Evolutionary conservation across 2,113 vertebrate genomes (phyloP).

Genomic region (Hemibates koningsi): DNA sequence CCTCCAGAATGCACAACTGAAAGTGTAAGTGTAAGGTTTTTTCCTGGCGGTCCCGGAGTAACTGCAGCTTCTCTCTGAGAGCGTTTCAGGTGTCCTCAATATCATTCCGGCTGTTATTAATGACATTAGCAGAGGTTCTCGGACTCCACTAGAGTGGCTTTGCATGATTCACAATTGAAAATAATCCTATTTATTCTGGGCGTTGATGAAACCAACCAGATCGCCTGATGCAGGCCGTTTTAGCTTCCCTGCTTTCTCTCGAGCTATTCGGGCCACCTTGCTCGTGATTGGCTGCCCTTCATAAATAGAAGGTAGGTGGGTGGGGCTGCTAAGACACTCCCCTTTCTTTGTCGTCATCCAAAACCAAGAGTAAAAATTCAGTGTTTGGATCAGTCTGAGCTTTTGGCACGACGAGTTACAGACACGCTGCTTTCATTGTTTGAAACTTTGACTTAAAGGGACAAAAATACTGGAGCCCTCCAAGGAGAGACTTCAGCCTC

Average conservation of each 20-base stretch:
- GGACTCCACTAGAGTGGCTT: fast-evolving
- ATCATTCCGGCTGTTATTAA: neutral
- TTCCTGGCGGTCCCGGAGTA: neutral
- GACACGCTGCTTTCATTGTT: neutral
- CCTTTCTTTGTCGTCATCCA: neutral
- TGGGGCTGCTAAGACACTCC: neutral
- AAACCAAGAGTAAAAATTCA: fast-evolving
- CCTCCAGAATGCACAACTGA: neutral
- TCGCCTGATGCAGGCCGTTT: neutral
- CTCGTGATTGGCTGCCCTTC: fast-evolving
- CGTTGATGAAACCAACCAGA: neutral
- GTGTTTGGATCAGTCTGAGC: neutral
- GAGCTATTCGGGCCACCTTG: fast-evolving
- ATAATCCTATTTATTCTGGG: neutral
- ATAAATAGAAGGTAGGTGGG: neutral
- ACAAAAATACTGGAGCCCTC: neutral
- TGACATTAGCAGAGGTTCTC: neutral
- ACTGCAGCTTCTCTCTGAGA: neutral
- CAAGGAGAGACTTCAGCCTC: neutral
- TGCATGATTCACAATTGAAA: neutral
- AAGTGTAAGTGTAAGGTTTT: neutral
- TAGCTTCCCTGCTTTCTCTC: neutral
- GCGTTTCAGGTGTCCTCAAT: too few relatives aligned
- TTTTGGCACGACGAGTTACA: fast-evolving
- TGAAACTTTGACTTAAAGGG: neutral